A percentile compares a stretch with the other conserved stretches of the same genome.
Evolutionary conservation across 2,797 vertebrate species (phyloP).

Genomic region (Catharus ustulatus): DNA sequence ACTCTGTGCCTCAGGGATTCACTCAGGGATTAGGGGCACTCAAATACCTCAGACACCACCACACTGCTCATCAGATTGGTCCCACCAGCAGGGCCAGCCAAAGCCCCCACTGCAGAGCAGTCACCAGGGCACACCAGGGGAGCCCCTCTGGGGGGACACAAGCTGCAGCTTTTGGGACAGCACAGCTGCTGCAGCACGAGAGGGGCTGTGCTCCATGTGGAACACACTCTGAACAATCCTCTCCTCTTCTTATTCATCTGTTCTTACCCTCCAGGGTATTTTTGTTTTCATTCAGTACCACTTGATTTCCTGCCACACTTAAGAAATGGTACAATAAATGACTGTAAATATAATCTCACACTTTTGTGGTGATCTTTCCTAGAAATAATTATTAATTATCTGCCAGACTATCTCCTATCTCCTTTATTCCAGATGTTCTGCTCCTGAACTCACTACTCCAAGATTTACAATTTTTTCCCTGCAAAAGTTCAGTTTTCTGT

Average conservation of each 20-base stretch:
- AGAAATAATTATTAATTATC: neutral
- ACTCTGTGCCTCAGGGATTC: neutral
- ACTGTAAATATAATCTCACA: neutral
- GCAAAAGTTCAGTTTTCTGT: neutral
- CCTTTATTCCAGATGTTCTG: neutral
- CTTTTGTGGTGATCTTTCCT: neutral
- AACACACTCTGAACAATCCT: neutral
- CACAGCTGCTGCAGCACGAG: neutral
- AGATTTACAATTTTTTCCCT: neutral
- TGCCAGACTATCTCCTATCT: neutral
- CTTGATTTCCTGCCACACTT: neutral
- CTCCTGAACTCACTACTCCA: neutral
- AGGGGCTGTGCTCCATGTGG: neutral
- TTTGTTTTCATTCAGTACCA: neutral
- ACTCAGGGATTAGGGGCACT: neutral
- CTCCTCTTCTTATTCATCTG: neutral
- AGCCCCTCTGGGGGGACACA: neutral
- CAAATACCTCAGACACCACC: neutral
- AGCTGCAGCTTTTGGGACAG: neutral
- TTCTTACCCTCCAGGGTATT: neutral
- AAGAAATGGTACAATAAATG: neutral
- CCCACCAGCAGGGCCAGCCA: neutral
- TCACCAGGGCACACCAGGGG: neutral
- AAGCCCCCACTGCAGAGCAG: accelerated
- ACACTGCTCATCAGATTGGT: neutral